Percentiles rank a stretch among this genome's conserved stretches.
These are phyloP conservation scores for Coregonus ussuriensis DNA, from an alignment of 2,797 vertebrate species.

Conservation along the genomic window DNA sequence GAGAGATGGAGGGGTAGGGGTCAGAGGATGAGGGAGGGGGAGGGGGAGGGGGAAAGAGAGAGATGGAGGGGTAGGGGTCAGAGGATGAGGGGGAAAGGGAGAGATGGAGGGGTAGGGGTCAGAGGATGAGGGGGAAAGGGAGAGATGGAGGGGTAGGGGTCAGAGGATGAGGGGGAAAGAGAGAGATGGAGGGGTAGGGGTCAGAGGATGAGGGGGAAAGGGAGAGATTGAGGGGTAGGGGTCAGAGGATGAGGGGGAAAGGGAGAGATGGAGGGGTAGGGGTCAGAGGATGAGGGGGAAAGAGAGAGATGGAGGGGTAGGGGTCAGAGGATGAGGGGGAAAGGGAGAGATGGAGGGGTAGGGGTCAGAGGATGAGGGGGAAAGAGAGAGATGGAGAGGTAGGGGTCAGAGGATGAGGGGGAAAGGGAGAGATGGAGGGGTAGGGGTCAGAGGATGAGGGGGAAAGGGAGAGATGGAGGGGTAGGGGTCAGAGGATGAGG, in stretches of 20 bases:
- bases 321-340: conserved; percentile 4
- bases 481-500: conserved; percentile 4
- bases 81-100: conserved; percentile 10
- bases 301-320: conserved; percentile 10
- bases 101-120: conserved; percentile 6
- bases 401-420: conserved; percentile 4
- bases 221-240: conserved; percentile 5
- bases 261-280: no score
- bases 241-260: not conserved
- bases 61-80: not conserved
- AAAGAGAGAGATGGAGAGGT: not conserved
- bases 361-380: not conserved
- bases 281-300: conserved; percentile 6
- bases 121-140: not conserved
- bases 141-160: not conserved
- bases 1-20: conserved; percentile 7
- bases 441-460: not conserved
- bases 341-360: conserved; percentile 7
- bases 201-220: not conserved
- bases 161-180: not conserved
- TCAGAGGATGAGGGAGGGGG: no score
- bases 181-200: conserved; percentile 1
- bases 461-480: conserved; percentile 3
- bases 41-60: not conserved
- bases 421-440: conserved; percentile 10